These are phyloP conservation scores for Matsumyia berberina DNA, from an alignment of 2,888 invertebrate genomes.

Conservation along the genomic window DNA sequence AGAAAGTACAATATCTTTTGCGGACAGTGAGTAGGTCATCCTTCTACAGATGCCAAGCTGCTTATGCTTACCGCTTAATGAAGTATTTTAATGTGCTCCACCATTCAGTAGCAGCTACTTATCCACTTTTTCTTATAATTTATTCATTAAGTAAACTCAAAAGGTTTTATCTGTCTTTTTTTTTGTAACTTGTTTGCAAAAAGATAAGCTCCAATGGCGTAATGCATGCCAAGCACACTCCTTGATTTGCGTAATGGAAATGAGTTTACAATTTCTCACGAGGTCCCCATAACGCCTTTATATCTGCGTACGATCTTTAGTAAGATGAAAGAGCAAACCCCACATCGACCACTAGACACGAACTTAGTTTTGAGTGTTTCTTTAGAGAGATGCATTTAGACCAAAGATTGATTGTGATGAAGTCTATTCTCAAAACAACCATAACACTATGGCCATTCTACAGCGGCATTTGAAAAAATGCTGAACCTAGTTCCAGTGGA, in stretches of 20 bases:
- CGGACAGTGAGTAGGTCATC: conserved; percentile 56
- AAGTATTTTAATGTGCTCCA: conserved; percentile 46
- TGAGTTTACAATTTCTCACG: neutral
- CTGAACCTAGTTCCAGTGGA: no score
- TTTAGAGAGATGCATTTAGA: no score
- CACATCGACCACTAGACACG: no score
- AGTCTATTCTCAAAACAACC: no score
- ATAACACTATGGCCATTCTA: no score
- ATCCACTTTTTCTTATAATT: neutral
- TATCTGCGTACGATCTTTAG: no score
- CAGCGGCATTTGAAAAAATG: no score
- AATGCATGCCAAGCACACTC: neutral
- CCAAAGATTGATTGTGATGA: no score
- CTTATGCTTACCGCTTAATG: conserved; percentile 39
- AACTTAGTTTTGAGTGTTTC: no score
- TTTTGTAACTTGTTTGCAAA: neutral
- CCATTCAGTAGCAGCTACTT: conserved; percentile 26
- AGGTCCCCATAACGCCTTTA: no score
- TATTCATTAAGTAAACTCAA: neutral
- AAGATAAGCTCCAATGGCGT: neutral
- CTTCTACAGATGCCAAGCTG: conserved; percentile 44
- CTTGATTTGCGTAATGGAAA: neutral
- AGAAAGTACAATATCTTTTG: conserved; percentile 63
- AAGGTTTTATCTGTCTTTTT: conserved; percentile 3
- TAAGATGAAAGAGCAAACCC: no score